Evolutionary conservation across 2,113 vertebrate species (phyloP).

Genomic region (Cromileptes altivelis): DNA sequence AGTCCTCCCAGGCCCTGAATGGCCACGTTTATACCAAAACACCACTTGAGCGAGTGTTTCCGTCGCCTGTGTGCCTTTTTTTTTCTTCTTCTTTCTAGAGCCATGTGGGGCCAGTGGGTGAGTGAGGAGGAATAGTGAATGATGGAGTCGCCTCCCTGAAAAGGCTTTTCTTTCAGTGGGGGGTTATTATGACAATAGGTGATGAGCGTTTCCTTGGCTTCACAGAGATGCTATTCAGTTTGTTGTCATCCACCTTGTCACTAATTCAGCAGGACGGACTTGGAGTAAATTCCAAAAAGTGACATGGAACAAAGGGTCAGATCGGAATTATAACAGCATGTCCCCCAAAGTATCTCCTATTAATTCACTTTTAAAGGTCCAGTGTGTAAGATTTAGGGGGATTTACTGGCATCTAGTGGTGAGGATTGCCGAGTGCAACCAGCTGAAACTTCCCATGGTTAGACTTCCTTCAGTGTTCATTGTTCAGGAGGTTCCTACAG

Average conservation of each 20-base stretch:
- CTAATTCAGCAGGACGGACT: not conserved
- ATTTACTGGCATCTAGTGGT: too few species aligned
- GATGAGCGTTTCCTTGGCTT: conserved; percentile 6
- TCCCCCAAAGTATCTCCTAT: too few species aligned
- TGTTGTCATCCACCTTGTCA: not conserved
- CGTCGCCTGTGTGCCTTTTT: conserved; percentile 22
- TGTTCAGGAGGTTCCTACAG: too few species aligned
- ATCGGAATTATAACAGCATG: too few species aligned
- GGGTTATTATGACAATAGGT: conserved; percentile 35
- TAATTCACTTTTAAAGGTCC: too few species aligned
- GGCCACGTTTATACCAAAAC: conserved; percentile 65
- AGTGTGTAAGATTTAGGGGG: too few species aligned
- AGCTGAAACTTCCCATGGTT: too few species aligned
- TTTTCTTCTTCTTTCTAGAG: conserved; percentile 10
- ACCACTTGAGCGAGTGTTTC: conserved; percentile 56
- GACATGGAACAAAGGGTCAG: not conserved
- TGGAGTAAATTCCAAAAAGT: not conserved
- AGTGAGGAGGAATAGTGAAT: conserved; percentile 40
- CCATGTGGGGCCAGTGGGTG: conserved; percentile 27
- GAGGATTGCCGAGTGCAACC: too few species aligned
- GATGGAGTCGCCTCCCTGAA: conserved; percentile 20
- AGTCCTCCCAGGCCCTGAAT: conserved; percentile 51
- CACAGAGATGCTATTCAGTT: not conserved
- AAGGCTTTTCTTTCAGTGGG: conserved; percentile 38
- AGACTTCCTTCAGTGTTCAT: too few species aligned